phyloP scores from a whole-genome alignment of 2,888 invertebrate genomes.

The Agrotis ipsilon region DNA sequence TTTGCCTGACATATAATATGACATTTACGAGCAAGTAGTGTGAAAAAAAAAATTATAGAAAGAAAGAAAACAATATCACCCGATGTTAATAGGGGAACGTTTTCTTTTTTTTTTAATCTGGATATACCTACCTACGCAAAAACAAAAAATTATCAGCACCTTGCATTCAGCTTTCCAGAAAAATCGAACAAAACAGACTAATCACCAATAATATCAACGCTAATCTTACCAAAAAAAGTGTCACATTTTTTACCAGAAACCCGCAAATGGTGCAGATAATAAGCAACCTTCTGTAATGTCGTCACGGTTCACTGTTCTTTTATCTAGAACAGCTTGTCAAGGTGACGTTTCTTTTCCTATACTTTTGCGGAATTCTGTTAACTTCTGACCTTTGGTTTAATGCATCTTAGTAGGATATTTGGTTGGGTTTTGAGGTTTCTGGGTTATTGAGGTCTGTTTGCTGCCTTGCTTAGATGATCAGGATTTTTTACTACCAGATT shows the following conservation, averaged over 20 bases:
- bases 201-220: constrained; percentile 17
- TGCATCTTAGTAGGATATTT: constrained; percentile 21
- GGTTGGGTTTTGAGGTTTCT: constrained; percentile 24
- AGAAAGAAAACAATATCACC: too few species aligned
- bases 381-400: constrained; percentile 47
- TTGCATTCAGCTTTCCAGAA: not conserved
- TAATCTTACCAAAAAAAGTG: constrained; percentile 23
- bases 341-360: constrained; percentile 66
- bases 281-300: constrained; percentile 56
- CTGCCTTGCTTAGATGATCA: not conserved
- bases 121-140: not conserved
- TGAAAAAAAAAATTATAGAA: too few species aligned
- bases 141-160: not conserved
- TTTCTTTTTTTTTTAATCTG: too few species aligned
- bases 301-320: constrained; percentile 62
- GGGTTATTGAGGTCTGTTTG: not conserved
- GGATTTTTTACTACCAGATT: too few species aligned
- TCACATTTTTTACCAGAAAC: constrained; percentile 40
- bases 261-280: constrained; percentile 58
- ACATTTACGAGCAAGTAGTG: too few species aligned
- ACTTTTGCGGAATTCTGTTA: constrained; percentile 49
- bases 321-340: constrained; percentile 68
- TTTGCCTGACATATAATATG: too few species aligned
- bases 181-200: constrained; percentile 5
- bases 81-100: too few species aligned